Conservation (phyloP, 2,113 vertebrate genomes). For the Elephantulus edwardii region DNA sequence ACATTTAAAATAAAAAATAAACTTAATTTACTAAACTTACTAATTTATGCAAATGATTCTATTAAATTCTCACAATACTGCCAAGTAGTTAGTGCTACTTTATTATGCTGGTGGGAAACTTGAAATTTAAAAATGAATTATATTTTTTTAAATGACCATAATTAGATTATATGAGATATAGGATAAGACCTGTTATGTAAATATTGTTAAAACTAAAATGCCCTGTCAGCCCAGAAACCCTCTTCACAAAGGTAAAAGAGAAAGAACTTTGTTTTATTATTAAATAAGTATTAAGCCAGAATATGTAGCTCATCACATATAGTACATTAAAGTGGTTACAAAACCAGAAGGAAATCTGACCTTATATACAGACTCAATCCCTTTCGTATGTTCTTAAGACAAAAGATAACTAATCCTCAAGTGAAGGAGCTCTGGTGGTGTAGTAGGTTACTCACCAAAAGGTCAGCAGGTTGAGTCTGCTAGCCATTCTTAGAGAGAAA, state of each 20-base stretch:
- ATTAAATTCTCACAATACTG: background rate
- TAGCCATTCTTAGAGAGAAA: too few species aligned
- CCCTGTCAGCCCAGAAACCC: background rate
- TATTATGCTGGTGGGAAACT: background rate
- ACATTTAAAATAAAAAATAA: background rate
- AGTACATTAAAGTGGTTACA: background rate
- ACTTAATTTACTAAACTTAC: background rate
- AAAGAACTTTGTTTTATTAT: background rate
- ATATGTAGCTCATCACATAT: background rate
- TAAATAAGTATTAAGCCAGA: too few species aligned
- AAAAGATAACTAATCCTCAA: background rate
- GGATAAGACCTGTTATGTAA: background rate
- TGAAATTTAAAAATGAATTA: constrained; percentile 9
- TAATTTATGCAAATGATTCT: background rate
- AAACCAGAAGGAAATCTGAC: background rate
- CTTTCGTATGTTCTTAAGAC: background rate
- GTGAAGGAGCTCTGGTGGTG: too few species aligned
- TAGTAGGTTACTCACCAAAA: too few species aligned
- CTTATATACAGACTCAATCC: background rate
- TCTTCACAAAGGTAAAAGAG: background rate
- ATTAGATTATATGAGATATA: background rate
- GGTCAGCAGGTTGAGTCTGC: too few species aligned
- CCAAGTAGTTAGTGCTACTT: background rate
- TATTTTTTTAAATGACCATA: background rate
- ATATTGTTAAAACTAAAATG: background rate